phyloP scores from a whole-genome alignment of 2,113 vertebrate genomes.

The Muscicapa adusta region DNA sequence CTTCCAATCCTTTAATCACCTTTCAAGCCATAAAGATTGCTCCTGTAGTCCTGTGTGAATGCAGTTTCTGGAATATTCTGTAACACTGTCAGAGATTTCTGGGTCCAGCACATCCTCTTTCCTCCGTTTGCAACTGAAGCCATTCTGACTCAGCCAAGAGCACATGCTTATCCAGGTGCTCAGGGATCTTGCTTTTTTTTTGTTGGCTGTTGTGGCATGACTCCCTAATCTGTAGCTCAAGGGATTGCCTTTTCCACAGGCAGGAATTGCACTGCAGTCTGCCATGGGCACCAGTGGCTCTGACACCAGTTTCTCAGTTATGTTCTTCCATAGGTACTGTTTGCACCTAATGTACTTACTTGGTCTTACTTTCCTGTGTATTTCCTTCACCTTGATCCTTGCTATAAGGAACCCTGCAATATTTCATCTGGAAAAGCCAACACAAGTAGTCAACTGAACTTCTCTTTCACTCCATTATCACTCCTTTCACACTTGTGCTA shows the following conservation, averaged over 20 bases:
- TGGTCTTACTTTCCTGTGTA: accelerated
- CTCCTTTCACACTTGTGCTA: not conserved
- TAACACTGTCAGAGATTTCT: not conserved
- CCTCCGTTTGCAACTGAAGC: not conserved
- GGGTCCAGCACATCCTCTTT: not conserved
- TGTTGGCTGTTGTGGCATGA: too few species aligned
- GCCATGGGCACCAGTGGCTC: not conserved
- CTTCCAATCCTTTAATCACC: not conserved
- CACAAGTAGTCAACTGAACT: not conserved
- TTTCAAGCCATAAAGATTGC: not conserved
- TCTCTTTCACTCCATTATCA: not conserved
- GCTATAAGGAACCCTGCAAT: not conserved
- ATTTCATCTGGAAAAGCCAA: not conserved
- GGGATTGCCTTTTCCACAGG: not conserved
- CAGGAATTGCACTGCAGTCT: not conserved
- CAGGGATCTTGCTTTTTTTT: not conserved
- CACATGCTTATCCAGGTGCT: not conserved
- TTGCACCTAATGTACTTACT: not conserved
- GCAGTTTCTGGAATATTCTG: not conserved
- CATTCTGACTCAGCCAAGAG: not conserved
- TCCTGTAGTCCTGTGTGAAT: not conserved
- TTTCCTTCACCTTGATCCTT: not conserved
- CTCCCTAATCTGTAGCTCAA: not conserved
- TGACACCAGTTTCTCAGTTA: not conserved
- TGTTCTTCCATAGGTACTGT: not conserved